Base-by-base conservation (phyloP, 2,888 invertebrate species). In the Stramonita haemastoma region DNA sequence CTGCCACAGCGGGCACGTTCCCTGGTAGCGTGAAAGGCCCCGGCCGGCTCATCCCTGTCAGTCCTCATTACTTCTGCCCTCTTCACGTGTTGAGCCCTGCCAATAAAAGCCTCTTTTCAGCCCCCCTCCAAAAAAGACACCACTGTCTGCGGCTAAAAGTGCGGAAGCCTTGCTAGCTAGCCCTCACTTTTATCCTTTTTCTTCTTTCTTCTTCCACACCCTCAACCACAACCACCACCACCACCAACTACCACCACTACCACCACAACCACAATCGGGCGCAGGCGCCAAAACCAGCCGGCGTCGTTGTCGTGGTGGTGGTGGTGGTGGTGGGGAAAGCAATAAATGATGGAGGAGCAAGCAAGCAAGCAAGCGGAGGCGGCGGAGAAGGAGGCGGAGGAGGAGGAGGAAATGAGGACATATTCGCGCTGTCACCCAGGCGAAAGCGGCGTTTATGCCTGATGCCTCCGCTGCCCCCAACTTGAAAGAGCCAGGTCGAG, bases 401-500 rank as follows among this genome's bases (percentile, higher is more conserved):
- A 60, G 66, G 83, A 56, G 36, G n/a, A 17, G 88, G 79, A 88
- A 88, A 83, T 83, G 81, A 88, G 85, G 89, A 85, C 89, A 89
- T 89, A 89, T 89, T 84, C 73, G 46, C 89, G 89, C 89, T 56
- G 84, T 85, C 89, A 85, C 46, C 89, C 84, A 89, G 89, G 60
- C 89, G 85, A 46, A 85, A 36, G 60, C 73, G 17, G 26, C 89
- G 85, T 85, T 89, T 73, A 89, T 84, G 89, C 85, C 70, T 26
- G 36, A 22, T 84, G 85, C 81, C 73, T 89, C 22, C 84, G 84
- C 83, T 32, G 36, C 46, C 32, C 60, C 83, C 34, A 22, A 89
- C 89, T 66, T 89, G 89, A 89, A 89, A 89, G 89, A 70, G 36
- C 29, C 29, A 19, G 70, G 73, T 26, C 26, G 83, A 29, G 83